Evolutionary conservation across 2,888 invertebrate genomes (phyloP).

Genomic region (Carpatolechia fugitivella): DNA sequence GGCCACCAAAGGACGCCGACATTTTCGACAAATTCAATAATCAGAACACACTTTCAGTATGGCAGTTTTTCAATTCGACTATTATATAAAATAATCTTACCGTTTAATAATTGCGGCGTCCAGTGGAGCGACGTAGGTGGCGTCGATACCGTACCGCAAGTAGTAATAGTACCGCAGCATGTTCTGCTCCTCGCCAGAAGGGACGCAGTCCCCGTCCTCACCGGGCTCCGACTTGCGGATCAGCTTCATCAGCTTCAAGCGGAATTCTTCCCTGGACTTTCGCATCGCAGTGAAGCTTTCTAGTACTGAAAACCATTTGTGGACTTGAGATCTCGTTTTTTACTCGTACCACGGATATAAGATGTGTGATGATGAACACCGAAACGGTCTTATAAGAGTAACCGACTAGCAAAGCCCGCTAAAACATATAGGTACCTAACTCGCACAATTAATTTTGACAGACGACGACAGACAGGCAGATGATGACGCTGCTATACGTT

Average conservation of each 20-base stretch:
- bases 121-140: constrained; percentile 91
- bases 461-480: too few species aligned
- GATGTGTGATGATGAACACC: too few species aligned
- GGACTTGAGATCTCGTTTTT: too few species aligned
- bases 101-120: constrained; percentile 84
- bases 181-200: constrained; percentile 83
- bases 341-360: too few species aligned
- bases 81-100: constrained; percentile 46
- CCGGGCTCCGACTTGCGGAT: constrained; percentile 81
- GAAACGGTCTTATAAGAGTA: too few species aligned
- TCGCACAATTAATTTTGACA: too few species aligned
- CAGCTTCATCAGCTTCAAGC: constrained; percentile 86
- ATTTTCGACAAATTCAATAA: not conserved
- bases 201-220: constrained; percentile 66
- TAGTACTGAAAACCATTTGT: constrained; percentile 64
- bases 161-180: constrained; percentile 93
- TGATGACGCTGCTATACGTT: too few species aligned
- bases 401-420: too few species aligned
- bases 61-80: not conserved
- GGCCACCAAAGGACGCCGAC: not conserved
- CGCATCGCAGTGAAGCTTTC: constrained; percentile 84
- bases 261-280: constrained; percentile 89
- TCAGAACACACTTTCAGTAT: not conserved
- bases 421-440: too few species aligned
- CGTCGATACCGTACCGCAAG: constrained; percentile 93